Conservation (phyloP, 1,140 invertebrate species). For the Wasmannia auropunctata region DNA sequence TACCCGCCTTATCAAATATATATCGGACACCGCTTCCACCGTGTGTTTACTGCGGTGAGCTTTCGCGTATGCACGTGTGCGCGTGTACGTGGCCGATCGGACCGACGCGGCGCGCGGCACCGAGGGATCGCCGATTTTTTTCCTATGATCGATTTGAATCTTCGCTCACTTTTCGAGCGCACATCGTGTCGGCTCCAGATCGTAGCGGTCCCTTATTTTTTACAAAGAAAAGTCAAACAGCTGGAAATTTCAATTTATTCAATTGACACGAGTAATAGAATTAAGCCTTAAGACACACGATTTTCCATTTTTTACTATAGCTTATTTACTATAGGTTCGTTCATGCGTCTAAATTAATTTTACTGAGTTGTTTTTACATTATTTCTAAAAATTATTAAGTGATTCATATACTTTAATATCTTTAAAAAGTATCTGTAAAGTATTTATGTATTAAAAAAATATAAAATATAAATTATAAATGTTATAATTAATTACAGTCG, state of each 20-base stretch:
- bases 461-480: too few relatives aligned
- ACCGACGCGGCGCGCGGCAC: constrained; percentile 46
- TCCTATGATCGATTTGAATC: constrained; percentile 33
- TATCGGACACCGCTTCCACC: constrained; percentile 82
- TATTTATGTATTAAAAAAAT: too few relatives aligned
- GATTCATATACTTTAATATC: too few relatives aligned
- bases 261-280: neutral
- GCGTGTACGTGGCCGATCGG: constrained; percentile 52
- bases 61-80: constrained; percentile 67
- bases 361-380: too few relatives aligned
- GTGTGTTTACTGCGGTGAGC: constrained; percentile 79
- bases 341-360: too few relatives aligned
- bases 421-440: too few relatives aligned
- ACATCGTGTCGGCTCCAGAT: neutral
- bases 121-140: constrained; percentile 15
- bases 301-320: too few relatives aligned
- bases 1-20: constrained; percentile 83
- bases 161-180: neutral
- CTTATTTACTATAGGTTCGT: too few relatives aligned
- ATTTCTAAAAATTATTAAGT: too few relatives aligned
- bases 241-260: neutral
- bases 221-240: neutral
- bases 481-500: too few relatives aligned
- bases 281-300: neutral
- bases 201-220: neutral